These are phyloP conservation scores for Anguilla obscura DNA, from an alignment of 2,797 vertebrate genomes.

Conservation along the genomic window DNA sequence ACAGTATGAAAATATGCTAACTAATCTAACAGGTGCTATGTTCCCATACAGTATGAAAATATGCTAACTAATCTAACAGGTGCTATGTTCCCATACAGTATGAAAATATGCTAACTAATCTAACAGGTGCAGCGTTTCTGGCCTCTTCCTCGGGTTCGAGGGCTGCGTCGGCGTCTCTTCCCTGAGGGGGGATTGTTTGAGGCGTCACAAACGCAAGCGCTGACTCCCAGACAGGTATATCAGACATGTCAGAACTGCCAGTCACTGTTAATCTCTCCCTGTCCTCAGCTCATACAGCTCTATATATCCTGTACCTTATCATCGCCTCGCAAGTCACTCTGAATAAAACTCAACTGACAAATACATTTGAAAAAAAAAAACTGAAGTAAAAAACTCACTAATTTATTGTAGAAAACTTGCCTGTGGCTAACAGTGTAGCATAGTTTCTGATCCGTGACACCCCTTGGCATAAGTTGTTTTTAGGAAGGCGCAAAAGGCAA, in stretches of 20 bases:
- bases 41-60: too few species aligned
- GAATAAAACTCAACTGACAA: neutral
- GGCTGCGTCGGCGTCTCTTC: neutral
- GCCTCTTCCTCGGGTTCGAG: neutral
- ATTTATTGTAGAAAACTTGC: neutral
- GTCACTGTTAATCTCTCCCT: neutral
- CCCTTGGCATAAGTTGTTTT: neutral
- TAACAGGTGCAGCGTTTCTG: neutral
- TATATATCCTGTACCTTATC: neutral
- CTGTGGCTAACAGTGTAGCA: neutral
- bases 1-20: too few species aligned
- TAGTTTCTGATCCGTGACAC: neutral
- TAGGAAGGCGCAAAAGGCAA: neutral
- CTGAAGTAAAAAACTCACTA: neutral
- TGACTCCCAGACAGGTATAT: neutral
- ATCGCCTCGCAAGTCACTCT: neutral
- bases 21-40: too few species aligned
- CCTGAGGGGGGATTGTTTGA: neutral
- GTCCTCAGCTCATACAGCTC: neutral
- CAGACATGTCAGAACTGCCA: neutral
- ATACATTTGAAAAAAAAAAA: neutral
- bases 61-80: too few species aligned
- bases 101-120: too few species aligned
- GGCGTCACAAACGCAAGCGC: neutral
- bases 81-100: too few species aligned